Percentiles rank a stretch among this genome's conserved stretches.
These are phyloP conservation scores for Tetheella fluctuosa DNA, from an alignment of 2,888 invertebrate species.

Conservation along the genomic window DNA sequence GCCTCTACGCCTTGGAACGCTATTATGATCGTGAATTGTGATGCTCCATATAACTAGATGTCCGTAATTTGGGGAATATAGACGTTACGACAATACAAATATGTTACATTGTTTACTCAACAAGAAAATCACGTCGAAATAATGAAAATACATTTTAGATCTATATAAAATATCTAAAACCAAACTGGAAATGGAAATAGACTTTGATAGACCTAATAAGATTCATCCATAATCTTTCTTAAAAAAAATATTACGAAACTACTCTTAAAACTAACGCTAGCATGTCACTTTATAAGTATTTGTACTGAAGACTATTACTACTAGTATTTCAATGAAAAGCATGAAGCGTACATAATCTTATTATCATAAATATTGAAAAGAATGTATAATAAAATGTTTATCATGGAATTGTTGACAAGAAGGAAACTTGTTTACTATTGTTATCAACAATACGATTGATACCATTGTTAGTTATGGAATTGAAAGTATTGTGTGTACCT, in stretches of 20 bases:
- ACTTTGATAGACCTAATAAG: too few species aligned
- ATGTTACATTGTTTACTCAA: not conserved
- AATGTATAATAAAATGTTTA: not conserved
- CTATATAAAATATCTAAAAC: too few species aligned
- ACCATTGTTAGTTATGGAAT: not conserved
- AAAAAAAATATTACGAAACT: too few species aligned
- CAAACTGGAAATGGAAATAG: too few species aligned
- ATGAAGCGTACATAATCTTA: too few species aligned
- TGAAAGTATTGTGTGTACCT: too few species aligned
- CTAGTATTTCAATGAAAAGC: too few species aligned
- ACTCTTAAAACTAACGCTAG: too few species aligned
- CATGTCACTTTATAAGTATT: too few species aligned
- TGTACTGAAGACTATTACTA: too few species aligned
- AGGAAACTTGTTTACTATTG: not conserved
- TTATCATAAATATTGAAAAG: not conserved
- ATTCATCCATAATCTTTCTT: too few species aligned
- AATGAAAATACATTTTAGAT: not conserved
- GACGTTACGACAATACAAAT: not conserved
- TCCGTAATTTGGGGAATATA: not conserved
- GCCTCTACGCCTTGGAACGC: constrained; percentile 8
- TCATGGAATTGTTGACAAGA: not conserved
- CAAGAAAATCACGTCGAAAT: not conserved
- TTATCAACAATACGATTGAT: not conserved
- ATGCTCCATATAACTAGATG: constrained; percentile 5
- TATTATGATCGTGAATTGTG: constrained; percentile 17